These are phyloP conservation scores for Puntigrus tetrazona DNA, from an alignment of 2,113 vertebrate species.

Conservation along the genomic window DNA sequence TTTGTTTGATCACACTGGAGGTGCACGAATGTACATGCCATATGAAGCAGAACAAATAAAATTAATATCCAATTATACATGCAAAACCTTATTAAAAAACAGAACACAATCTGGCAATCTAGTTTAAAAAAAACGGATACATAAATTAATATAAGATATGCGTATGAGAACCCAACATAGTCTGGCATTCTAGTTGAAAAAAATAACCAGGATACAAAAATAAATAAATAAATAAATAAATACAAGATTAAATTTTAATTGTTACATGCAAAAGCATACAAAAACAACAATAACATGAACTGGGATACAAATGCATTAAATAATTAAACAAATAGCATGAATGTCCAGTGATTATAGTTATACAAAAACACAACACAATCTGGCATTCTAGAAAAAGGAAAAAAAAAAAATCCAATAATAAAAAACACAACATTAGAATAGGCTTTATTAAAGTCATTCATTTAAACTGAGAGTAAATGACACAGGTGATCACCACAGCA, in stretches of 20 bases:
- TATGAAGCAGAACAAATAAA: neutral
- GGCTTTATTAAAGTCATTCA: slow-evolving; percentile 16
- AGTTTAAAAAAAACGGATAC: neutral
- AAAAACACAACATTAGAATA: neutral
- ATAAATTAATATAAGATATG: neutral
- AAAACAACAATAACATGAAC: too few relatives aligned
- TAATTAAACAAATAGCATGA: too few relatives aligned
- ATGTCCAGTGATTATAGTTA: too few relatives aligned
- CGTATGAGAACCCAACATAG: neutral
- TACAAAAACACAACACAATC: neutral
- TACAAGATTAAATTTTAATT: neutral
- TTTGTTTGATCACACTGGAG: neutral
- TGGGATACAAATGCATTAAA: too few relatives aligned
- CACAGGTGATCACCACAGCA: slow-evolving; percentile 14
- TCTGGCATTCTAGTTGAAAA: neutral
- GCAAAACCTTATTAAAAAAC: neutral
- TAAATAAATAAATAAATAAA: neutral
- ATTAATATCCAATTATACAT: neutral
- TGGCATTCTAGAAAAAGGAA: neutral
- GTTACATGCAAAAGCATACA: too few relatives aligned
- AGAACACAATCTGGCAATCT: neutral
- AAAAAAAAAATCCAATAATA: neutral
- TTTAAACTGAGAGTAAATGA: neutral
- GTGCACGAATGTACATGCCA: neutral
- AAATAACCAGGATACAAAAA: neutral